Evolutionary conservation across 1,140 invertebrate genomes (phyloP), one percentile per base, ranked within the genome.

Genomic region (Drosophila lowei): DNA sequence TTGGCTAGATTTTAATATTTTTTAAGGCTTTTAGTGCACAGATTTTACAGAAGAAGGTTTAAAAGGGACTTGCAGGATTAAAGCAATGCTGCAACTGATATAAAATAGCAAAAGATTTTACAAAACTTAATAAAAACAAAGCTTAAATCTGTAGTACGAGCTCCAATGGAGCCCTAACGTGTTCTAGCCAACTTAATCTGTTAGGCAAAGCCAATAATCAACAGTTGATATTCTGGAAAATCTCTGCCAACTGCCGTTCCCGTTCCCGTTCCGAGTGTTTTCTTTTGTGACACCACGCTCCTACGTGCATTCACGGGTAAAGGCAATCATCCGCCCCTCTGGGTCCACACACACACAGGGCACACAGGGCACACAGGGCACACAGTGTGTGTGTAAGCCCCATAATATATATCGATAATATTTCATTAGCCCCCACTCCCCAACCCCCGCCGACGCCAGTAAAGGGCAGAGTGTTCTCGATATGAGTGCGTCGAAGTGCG

Each of bases 401-500:
- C 62, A 54, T 88, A 86, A 81, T 85, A 85, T 85, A 85, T 85
- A 85, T 85, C 77, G 81, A 85, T 85, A 86, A 86, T 86, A 86
- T 86, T 86, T 86, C 77, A 85, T 85, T 85, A 85, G 68, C 28
- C 48, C 55, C 44, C 63, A 28, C 28, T 9, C 2, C n/a, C 6
- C 25, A 0, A 2, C 34, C 42, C 34, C 13, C 43, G 44, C 11
- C 34, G 5, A 13, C 34, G 2, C 30, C 34, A 38, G 11, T 11
- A 38, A 38, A 38, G 34, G 11, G 34, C 34, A 5, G 11, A 38
- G 34, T 38, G 34, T 38, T 13, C 34, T 38, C 34, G 34, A 38
- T 38, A 38, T 47, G 56, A 67, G 63, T 73, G 72, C 76, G 70
- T 66, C 79, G 77, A 86, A 86, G 80, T 77, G 73, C 48, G 53